These are phyloP conservation scores for Dermolepida albohirtum DNA, from an alignment of 2,888 invertebrate species.

Conservation along the genomic window DNA sequence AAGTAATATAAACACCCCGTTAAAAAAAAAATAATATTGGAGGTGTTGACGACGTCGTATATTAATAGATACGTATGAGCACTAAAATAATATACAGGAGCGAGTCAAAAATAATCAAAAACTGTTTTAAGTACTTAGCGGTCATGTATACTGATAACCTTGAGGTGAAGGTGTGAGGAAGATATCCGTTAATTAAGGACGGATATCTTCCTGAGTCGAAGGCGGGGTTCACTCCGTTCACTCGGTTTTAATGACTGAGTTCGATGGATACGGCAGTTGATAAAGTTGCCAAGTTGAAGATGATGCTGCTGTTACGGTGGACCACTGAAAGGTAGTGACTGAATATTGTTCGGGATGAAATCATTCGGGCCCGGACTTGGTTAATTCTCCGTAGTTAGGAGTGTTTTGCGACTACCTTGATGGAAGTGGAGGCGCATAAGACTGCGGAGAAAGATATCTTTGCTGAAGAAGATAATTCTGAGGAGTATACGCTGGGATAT, in stretches of 20 bases:
- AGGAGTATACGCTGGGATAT: slow-evolving; percentile 57
- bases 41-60: no score
- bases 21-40: no score
- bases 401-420: slow-evolving; percentile 71
- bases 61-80: no score
- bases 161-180: slow-evolving; percentile 74
- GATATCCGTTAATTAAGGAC: slow-evolving; percentile 66
- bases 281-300: slow-evolving; percentile 70
- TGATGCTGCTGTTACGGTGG: slow-evolving; percentile 69
- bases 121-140: slow-evolving; percentile 64
- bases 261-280: slow-evolving; percentile 68
- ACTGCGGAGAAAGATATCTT: slow-evolving; percentile 69
- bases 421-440: slow-evolving; percentile 68
- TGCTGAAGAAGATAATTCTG: slow-evolving; percentile 65
- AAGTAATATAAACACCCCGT: no score
- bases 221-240: slow-evolving; percentile 67
- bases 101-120: no score
- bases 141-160: slow-evolving; percentile 74
- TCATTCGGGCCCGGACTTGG: slow-evolving; percentile 67
- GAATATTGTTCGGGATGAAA: slow-evolving; percentile 66
- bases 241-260: slow-evolving; percentile 65
- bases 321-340: slow-evolving; percentile 74
- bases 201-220: slow-evolving; percentile 60
- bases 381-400: slow-evolving; percentile 70
- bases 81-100: no score